Base-by-base conservation (phyloP, 2,797 vertebrate genomes). In the Periophthalmus magnuspinnatus region DNA sequence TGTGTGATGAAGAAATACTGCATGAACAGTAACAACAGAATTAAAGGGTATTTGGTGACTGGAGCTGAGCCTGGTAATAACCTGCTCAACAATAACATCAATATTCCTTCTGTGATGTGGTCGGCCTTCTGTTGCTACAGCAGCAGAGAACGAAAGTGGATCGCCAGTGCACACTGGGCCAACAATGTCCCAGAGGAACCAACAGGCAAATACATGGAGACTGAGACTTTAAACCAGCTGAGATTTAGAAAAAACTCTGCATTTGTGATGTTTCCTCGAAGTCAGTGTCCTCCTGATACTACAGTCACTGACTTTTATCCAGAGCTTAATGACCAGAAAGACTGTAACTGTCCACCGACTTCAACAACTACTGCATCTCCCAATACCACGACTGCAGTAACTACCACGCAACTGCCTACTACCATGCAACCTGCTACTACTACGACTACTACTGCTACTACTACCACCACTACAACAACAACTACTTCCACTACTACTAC, bases 41-140 rank as follows among this genome's bases (percentile, higher is more conserved):
- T 0, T 16, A 24, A 78, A 13, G 68, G 62, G 7, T 82, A 33
- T 70, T 28, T 82, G 6, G 69, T 82, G 22, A 77, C 59, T 5
- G 81, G 84, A 70, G 77, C 81, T 4, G 2, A 36, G 41, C 74
- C 78, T 2, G 57, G 73, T 7, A 1, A 6, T 0, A 17, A 63
- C 1, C 0, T 1, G 0, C 69, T 77, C 13, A 69, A 47, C 0
- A 52, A 57, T 1, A 47, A 0, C 21, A 3, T 77, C 1, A 82
- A 82, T 75, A 65, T 84, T 62, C 84, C 81, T 0, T n/a, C 24
- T 3, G n/a, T 45, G n/a, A 69, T 86, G 47, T 84, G 84, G 84
- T 75, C 79, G 9, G 77, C 84, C 0, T 84, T 82, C 60, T 82
- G 81, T 68, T 86, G 84, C 32, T 68, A 67, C 36, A 81, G 28